A percentile compares a stretch with the other conserved stretches of the same genome.
Conservation (phyloP, 1,140 invertebrate genomes). For the Neomicropteryx cornuta region DNA sequence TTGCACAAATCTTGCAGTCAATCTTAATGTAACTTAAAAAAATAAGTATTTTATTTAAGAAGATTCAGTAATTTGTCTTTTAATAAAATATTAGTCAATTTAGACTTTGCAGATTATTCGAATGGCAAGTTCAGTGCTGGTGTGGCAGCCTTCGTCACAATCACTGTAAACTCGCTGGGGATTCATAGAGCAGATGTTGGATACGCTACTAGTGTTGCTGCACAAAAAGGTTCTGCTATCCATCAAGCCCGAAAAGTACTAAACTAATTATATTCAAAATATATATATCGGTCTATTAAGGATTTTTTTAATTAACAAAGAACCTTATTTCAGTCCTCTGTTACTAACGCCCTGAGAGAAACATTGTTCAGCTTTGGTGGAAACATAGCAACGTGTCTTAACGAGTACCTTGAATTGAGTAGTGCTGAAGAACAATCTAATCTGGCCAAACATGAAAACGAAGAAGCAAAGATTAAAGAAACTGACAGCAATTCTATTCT, state of each 20-base stretch:
- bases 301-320: slow-evolving; percentile 2
- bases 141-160: slow-evolving; percentile 31
- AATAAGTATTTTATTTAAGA: too few species aligned
- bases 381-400: slow-evolving; percentile 23
- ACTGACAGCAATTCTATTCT: too few species aligned
- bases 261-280: neutral
- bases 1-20: neutral
- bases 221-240: slow-evolving; percentile 31
- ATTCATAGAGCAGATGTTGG: slow-evolving; percentile 36
- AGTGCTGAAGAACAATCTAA: slow-evolving; percentile 8
- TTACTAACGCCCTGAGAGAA: slow-evolving; percentile 34
- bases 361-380: slow-evolving; percentile 35
- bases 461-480: too few species aligned
- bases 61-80: neutral
- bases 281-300: neutral
- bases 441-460: too few species aligned
- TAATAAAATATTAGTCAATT: slow-evolving; percentile 13
- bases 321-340: slow-evolving; percentile 25
- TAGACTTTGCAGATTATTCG: slow-evolving; percentile 32
- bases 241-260: slow-evolving; percentile 35
- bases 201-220: slow-evolving; percentile 27
- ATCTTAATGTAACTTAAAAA: neutral
- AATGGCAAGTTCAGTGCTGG: slow-evolving; percentile 32
- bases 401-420: slow-evolving; percentile 21
- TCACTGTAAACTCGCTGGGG: slow-evolving; percentile 29